Percentiles rank a stretch among this genome's conserved stretches.
Evolutionary conservation across 2,113 vertebrate genomes (phyloP).

Genomic region (Macquaria australasica): DNA sequence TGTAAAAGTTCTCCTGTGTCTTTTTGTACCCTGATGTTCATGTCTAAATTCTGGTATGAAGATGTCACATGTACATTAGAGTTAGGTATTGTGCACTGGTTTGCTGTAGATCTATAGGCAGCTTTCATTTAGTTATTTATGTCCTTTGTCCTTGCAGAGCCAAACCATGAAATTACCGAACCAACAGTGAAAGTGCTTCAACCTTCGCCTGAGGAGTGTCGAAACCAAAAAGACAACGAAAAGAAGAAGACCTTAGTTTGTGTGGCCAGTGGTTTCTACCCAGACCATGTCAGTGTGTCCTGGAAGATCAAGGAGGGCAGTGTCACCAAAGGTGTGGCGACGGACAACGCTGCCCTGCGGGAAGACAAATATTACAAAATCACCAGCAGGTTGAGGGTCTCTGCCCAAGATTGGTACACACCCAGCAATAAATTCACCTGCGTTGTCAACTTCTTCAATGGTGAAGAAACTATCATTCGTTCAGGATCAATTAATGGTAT

Average conservation of each 20-base stretch:
- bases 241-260: not conserved
- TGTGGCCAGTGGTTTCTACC: no score
- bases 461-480: accelerated
- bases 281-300: no score
- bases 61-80: not conserved
- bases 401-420: no score
- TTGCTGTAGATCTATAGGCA: not conserved
- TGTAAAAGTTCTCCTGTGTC: not conserved
- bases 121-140: not conserved
- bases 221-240: not conserved
- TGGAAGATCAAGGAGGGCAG: no score
- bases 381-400: no score
- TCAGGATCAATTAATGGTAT: no score
- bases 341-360: no score
- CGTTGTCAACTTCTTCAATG: no score
- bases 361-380: no score
- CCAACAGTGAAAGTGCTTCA: not conserved
- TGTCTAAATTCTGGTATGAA: not conserved
- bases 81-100: not conserved
- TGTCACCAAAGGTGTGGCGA: no score
- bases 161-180: accelerated
- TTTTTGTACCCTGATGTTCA: no score
- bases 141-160: not conserved
- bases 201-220: not conserved
- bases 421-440: no score